phyloP scores from a whole-genome alignment of 2,113 vertebrate genomes.

The Saguinus imperator region DNA sequence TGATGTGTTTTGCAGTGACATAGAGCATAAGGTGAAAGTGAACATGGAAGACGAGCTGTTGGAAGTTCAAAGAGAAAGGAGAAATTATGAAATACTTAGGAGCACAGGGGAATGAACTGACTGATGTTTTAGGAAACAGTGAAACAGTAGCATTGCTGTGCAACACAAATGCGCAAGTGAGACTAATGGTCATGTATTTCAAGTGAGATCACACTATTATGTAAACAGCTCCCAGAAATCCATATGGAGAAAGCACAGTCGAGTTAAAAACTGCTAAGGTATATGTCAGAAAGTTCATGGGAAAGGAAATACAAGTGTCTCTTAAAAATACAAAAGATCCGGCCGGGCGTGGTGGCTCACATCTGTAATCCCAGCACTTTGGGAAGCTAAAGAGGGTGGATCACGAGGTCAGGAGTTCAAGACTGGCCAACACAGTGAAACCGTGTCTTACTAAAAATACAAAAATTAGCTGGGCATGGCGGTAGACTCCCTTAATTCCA shows the following conservation, averaged over 20 bases:
- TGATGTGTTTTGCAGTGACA: neutral
- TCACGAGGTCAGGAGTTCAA: too few relatives aligned
- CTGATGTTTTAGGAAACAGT: neutral
- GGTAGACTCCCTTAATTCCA: rapidly evolving
- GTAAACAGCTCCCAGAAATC: neutral
- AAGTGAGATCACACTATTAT: neutral
- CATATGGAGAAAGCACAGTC: neutral
- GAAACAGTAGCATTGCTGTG: too few relatives aligned
- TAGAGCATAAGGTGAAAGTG: neutral
- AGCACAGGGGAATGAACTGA: neutral
- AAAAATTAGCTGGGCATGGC: too few relatives aligned
- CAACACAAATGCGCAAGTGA: neutral
- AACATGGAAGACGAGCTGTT: neutral
- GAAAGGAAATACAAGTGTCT: neutral
- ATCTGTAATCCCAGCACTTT: too few relatives aligned
- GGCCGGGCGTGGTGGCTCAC: too few relatives aligned
- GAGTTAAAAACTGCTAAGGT: neutral
- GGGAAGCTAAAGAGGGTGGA: too few relatives aligned
- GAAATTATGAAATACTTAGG: neutral
- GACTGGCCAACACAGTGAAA: too few relatives aligned
- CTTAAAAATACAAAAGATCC: neutral
- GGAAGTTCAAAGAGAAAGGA: neutral
- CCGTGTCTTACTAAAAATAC: too few relatives aligned
- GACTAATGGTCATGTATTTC: neutral
- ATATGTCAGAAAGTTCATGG: neutral